Base-by-base conservation (phyloP, 2,113 vertebrate species). In the Pholis gunnellus region DNA sequence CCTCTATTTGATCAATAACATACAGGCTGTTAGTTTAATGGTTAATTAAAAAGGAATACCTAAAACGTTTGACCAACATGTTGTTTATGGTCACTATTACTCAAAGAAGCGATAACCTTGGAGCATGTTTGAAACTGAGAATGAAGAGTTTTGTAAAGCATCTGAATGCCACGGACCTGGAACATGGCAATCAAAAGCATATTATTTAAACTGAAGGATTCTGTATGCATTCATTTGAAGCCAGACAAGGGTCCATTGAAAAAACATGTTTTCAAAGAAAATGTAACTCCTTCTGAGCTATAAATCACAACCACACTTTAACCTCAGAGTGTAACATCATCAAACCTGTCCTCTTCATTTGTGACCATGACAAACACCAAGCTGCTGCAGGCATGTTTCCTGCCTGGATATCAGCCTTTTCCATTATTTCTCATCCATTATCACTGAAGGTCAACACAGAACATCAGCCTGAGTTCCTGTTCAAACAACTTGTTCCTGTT, bases 371-470 rank as follows among this genome's bases (percentile, higher is more conserved):
- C 75, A 79, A 87, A 90, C 74, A 73, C 46, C 42, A 80, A 54
- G 59, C 38, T 63, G 52, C 48, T 42, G 60, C 38, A 6, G 72
- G 27, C n/a, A 75, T 73, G 78, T 85, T 75, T 88, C 74, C 46
- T 75, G 71, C 27, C 42, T 72, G 52, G 20, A 72, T 81, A 89
- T 89, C 86, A 90, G 87, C n/a, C 61, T 88, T 83, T 84, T 87
- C 87, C 86, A 87, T 91, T 85, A 79, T 86, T 91, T 79, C 85
- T 84, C 77, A 79, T 91, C 90, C 85, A 92, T 92, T 92, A 87
- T 87, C 85, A 52, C 57, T 87, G 81, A 89, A 93, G 91, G 90
- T 91, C 88, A 91, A 79, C 82, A 54, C 60, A 59, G 22, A 89
- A 89, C 84, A 88, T 81, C 88, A 82, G 81, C 50, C 81, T 76